Base-by-base conservation (phyloP, 2,888 invertebrate species). In the Eilema depressum region DNA sequence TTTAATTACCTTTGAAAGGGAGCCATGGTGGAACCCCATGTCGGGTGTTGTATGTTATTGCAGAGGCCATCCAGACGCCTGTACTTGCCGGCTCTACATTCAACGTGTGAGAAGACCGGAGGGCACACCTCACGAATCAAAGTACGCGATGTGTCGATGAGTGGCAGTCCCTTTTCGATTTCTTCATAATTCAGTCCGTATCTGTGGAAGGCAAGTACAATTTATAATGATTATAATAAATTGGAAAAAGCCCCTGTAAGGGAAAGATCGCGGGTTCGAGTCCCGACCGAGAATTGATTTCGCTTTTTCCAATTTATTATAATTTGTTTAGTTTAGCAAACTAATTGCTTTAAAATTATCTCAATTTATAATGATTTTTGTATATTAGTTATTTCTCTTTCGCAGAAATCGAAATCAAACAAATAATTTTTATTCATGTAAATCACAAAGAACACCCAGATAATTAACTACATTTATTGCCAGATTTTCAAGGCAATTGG, bases 81-180 rank as follows among this genome's bases (percentile, higher is more conserved):
- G 92, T 98, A 98, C 89, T 98, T 98, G 66, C 98, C 98, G 0
- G 98, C 97, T 62, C 98, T 96, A 84, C 98, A 98, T 90, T 98
- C 97, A 30, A 98, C 98, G 83, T 98, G 98, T 0, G 98, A 97
- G 85, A 98, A 96, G 88, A 97, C 98, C 0, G 98, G 98, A 0
- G 98, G 98, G 83, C 98, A 98, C 5, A 98, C 96, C 86, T 98
- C 98, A 17, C 97, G 96, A 82, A 98, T 97, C 56, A 98, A 95
- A 0, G 98, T 98, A 86, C 98, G 97, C 2, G 98, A 98, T 0
- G 98, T 98, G 88, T 98, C 98, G 85, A 98, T 97, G 76, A 97
- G 95, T 0, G 98, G 98, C 28, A 98, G 92, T 63, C 97, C 98
- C 87, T 98, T 98, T 90, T 98, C 98, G 69, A 98, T 97, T 88